A percentile compares a stretch with the other conserved stretches of the same genome.
Conservation (phyloP, 1,140 invertebrate genomes). For the Drosophila kurseongensis region DNA sequence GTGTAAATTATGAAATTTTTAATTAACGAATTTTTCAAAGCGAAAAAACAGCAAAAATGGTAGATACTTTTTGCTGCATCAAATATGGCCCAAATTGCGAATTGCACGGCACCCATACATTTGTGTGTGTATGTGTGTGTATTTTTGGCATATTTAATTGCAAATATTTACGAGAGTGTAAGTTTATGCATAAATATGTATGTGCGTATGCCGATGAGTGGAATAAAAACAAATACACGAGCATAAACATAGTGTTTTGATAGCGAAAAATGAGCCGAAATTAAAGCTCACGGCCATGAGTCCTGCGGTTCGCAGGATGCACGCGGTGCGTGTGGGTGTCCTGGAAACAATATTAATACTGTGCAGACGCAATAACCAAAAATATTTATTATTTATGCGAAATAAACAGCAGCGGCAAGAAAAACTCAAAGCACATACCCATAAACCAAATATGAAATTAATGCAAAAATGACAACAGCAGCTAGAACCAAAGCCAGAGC, state of each 20-base stretch:
- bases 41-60: not conserved
- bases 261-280: slow-evolving; percentile 81
- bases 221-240: slow-evolving; percentile 69
- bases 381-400: slow-evolving; percentile 83
- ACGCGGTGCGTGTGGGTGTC: slow-evolving; percentile 29
- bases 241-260: slow-evolving; percentile 71
- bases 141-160: slow-evolving; percentile 77
- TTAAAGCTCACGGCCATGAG: slow-evolving; percentile 76
- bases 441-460: slow-evolving; percentile 78
- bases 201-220: slow-evolving; percentile 35
- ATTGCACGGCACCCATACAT: slow-evolving; percentile 1
- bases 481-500: slow-evolving; percentile 22
- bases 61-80: slow-evolving; percentile 22
- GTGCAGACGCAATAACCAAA: slow-evolving; percentile 82
- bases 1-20: slow-evolving; percentile 36
- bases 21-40: slow-evolving; percentile 23
- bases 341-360: slow-evolving; percentile 77
- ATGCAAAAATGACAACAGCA: slow-evolving; percentile 82
- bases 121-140: slow-evolving; percentile 14
- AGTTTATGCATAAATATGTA: slow-evolving; percentile 27
- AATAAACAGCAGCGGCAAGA: slow-evolving; percentile 76
- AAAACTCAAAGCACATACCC: slow-evolving; percentile 49
- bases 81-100: slow-evolving; percentile 36
- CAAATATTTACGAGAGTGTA: slow-evolving; percentile 63
- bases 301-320: slow-evolving; percentile 62